Evolutionary conservation across 1,140 invertebrate species (phyloP), one percentile per base, ranked within the genome.

Genomic region (Penaeus indicus): DNA sequence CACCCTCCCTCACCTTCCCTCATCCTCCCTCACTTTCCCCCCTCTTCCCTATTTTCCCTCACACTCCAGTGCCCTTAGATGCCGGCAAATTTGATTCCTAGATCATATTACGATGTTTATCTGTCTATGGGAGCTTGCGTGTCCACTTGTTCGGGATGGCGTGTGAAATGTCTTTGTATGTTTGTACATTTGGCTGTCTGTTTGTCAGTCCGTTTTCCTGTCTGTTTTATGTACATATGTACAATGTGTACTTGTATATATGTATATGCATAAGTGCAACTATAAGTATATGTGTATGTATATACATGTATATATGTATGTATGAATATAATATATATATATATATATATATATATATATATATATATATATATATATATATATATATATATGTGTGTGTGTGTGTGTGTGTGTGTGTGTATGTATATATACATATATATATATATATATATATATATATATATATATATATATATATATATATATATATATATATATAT

Each of bases 371-470:
- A 72, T 25, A 72, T 25, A 72, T 25, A 72, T 25, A 25, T 18
- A 72, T 25, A 25, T 25, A 72, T 25, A 72, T 2, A 25, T 25
- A 25, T 18, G 27, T 69, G 13, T 32, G 2, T 32, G 2, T 1
- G 0, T 32, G 32, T 32, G 32, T 32, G 2, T 2, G 32, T 32
- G 2, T 2, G 13, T 69, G 27, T 69, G 27, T 69, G 27, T 69
- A 69, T 69, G 13, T 69, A 13, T 69, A 69, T 69, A 69, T 69
- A 69, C 13, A 69, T 69, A 69, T 69, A 69, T 8, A 69, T 69
- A 69, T 69, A 69, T 69, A 69, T 69, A 21, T 5, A 21, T 69
- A 21, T 69, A 69, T 69, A 69, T 8, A 69, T 69, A 69, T 69
- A 8, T 18, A 72, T 18, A 25, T 25, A 72, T 18, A 72, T 25